Evolutionary conservation across 2,113 vertebrate genomes (phyloP).

Genomic region (Malurus melanocephalus): DNA sequence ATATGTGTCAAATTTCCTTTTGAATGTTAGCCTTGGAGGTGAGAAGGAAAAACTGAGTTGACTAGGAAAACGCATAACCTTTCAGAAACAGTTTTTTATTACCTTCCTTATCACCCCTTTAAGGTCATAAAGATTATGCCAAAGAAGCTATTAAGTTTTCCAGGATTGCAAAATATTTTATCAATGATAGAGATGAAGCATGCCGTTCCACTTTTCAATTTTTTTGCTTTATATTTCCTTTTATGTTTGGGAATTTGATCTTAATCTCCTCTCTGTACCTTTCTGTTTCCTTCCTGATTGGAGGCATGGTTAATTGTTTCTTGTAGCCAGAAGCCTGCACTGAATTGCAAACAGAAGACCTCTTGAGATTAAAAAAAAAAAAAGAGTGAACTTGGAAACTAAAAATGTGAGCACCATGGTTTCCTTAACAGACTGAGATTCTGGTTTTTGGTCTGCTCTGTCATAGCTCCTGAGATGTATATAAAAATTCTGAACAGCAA

Average conservation of each 20-base stretch:
- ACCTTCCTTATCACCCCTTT: slow-evolving; percentile 56
- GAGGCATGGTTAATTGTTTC: slow-evolving; percentile 45
- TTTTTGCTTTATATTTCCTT: slow-evolving; percentile 55
- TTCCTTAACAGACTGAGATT: background rate
- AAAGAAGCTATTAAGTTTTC: slow-evolving; percentile 54
- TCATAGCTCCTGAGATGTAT: background rate
- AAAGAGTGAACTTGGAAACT: background rate
- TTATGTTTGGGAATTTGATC: slow-evolving; percentile 54
- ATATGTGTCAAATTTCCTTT: slow-evolving; percentile 39
- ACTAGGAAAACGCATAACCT: slow-evolving; percentile 31
- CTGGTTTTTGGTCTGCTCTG: background rate
- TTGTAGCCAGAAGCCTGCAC: slow-evolving; percentile 13
- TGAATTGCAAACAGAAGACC: background rate
- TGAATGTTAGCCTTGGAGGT: slow-evolving; percentile 45
- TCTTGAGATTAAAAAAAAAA: background rate
- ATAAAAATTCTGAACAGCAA: background rate
- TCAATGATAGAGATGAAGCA: slow-evolving; percentile 53
- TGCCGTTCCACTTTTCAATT: slow-evolving; percentile 40
- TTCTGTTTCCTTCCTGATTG: slow-evolving; percentile 22
- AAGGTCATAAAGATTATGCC: slow-evolving; percentile 56
- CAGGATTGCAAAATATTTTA: slow-evolving; percentile 68
- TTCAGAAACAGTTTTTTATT: slow-evolving; percentile 58
- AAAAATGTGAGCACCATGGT: background rate
- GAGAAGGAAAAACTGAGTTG: slow-evolving; percentile 44
- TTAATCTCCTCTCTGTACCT: slow-evolving; percentile 23